These are phyloP conservation scores for Podarcis cretensis DNA, from an alignment of 2,113 vertebrate genomes.

Conservation along the genomic window DNA sequence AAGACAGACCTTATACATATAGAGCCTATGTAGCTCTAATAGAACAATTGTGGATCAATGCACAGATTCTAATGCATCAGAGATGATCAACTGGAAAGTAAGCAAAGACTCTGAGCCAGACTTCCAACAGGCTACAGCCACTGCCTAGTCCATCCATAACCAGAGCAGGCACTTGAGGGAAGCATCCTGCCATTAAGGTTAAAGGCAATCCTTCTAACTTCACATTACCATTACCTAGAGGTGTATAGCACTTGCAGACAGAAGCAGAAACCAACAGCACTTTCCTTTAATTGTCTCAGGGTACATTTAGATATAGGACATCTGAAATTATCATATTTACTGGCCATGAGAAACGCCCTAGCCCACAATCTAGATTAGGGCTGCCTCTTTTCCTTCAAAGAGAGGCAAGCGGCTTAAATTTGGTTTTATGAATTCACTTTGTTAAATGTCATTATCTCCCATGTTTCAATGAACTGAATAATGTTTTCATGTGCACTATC, in stretches of 20 bases:
- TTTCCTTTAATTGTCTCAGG: background rate
- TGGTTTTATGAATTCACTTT: background rate
- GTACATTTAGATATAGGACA: background rate
- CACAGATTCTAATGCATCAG: background rate
- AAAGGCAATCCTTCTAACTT: too few species aligned
- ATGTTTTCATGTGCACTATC: conserved; percentile 47
- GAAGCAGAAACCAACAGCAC: background rate
- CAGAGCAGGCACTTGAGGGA: too few species aligned
- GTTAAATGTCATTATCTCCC: conserved; percentile 28
- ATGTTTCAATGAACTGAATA: conserved; percentile 49
- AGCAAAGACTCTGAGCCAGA: too few species aligned
- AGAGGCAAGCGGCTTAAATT: background rate
- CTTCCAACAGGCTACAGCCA: too few species aligned
- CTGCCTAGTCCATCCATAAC: too few species aligned
- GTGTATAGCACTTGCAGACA: background rate
- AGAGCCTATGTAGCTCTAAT: background rate
- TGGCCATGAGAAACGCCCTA: background rate
- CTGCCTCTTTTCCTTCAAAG: background rate
- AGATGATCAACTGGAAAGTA: background rate
- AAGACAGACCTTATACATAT: background rate
- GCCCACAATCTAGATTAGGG: background rate
- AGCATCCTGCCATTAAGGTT: too few species aligned
- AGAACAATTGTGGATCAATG: background rate
- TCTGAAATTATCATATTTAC: background rate
- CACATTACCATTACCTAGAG: background rate